Evolutionary conservation across 2,888 invertebrate species (phyloP).

Genomic region (Drosophila multiciliata): DNA sequence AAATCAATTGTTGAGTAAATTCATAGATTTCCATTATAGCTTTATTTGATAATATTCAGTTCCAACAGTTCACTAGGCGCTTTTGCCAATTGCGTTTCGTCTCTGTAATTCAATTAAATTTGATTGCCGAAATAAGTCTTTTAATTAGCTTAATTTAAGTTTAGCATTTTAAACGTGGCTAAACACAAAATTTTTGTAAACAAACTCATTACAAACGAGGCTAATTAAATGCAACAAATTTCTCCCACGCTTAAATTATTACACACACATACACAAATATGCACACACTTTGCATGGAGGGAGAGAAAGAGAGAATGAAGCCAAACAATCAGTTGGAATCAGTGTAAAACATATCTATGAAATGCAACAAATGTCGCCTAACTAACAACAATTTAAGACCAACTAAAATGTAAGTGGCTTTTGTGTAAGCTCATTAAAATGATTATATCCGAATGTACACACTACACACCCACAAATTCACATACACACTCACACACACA

Average conservation of each 20-base stretch:
- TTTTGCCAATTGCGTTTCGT: constrained; percentile 17
- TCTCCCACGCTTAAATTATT: constrained; percentile 31
- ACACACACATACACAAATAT: background rate
- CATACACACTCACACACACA: constrained; percentile 21
- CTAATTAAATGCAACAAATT: constrained; percentile 55
- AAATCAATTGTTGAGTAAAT: background rate
- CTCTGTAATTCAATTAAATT: constrained; percentile 25
- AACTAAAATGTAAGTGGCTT: constrained; percentile 63
- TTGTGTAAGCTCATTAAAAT: constrained; percentile 77
- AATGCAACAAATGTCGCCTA: constrained; percentile 45
- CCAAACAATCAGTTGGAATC: constrained; percentile 37
- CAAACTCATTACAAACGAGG: constrained; percentile 19
- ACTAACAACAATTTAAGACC: constrained; percentile 46
- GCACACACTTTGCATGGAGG: background rate
- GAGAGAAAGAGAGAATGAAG: constrained; percentile 2
- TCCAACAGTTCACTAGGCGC: background rate
- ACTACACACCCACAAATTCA: constrained; percentile 40
- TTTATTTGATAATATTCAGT: background rate
- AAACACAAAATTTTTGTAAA: constrained; percentile 39
- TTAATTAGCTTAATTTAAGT: constrained; percentile 65
- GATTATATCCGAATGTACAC: constrained; percentile 60
- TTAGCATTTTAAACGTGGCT: constrained; percentile 25
- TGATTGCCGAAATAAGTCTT: constrained; percentile 22
- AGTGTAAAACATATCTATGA: constrained; percentile 62
- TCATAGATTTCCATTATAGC: background rate